These are phyloP conservation scores for Acromyrmex heyeri DNA, from an alignment of 1,140 invertebrate genomes.

Conservation along the genomic window DNA sequence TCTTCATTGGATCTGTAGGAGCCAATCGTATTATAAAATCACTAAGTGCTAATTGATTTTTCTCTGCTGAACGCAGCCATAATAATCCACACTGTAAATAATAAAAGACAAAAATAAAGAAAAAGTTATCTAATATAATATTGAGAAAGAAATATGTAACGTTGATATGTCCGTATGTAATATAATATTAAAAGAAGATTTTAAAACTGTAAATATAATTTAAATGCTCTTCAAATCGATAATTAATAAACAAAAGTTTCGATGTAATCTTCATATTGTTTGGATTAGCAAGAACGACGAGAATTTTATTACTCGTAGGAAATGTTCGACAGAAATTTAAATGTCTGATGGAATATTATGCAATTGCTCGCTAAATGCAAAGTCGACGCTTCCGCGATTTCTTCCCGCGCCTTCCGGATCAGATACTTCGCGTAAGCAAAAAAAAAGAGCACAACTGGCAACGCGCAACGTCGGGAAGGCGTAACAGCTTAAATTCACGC, in stretches of 20 bases:
- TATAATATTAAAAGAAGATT: background rate
- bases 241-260: background rate
- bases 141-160: background rate
- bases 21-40: too few relatives aligned
- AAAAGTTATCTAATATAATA: background rate
- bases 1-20: too few relatives aligned
- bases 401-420: slow-evolving; percentile 12
- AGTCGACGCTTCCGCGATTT: slow-evolving; percentile 67
- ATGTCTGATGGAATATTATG: slow-evolving; percentile 69
- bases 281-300: background rate
- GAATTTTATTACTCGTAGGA: background rate
- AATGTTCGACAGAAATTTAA: slow-evolving; percentile 66
- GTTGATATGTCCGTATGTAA: background rate
- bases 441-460: slow-evolving; percentile 46
- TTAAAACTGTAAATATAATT: background rate
- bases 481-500: slow-evolving; percentile 36
- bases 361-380: slow-evolving; percentile 42
- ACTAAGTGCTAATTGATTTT: too few relatives aligned
- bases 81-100: background rate
- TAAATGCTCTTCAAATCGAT: too few relatives aligned
- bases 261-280: background rate
- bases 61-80: too few relatives aligned
- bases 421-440: slow-evolving; percentile 39
- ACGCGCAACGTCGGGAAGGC: slow-evolving; percentile 3
- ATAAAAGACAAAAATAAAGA: background rate